Conservation (phyloP, 2,797 vertebrate species). For the Paedocypris micromegethes region DNA sequence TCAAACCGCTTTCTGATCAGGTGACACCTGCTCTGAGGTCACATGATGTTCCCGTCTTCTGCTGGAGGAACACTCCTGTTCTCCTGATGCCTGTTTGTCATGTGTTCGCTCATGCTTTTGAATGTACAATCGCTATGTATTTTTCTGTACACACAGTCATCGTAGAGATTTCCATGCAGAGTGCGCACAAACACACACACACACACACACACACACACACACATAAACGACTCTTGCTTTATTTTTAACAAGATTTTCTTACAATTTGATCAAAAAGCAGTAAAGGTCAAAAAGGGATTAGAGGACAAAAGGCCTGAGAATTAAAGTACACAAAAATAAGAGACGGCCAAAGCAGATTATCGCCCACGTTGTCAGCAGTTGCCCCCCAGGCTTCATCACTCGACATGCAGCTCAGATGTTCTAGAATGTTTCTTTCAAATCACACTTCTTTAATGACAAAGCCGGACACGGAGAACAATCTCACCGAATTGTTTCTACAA, state of each 20-base stretch:
- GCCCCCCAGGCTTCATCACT: background rate
- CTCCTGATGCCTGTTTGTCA: background rate
- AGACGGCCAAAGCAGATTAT: conserved; percentile 16
- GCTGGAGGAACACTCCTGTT: conserved; percentile 12
- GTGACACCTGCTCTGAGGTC: conserved; percentile 1
- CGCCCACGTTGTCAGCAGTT: background rate
- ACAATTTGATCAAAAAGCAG: background rate
- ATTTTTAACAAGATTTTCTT: too few species aligned
- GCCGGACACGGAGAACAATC: too few species aligned
- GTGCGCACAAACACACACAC: too few species aligned
- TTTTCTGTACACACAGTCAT: too few species aligned
- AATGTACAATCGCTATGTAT: too few species aligned
- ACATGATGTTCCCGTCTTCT: conserved; percentile 14
- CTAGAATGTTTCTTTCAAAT: too few species aligned
- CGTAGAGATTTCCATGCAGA: too few species aligned
- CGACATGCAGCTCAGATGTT: background rate
- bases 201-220: too few species aligned
- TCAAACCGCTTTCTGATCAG: background rate
- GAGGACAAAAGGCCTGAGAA: conserved; percentile 1
- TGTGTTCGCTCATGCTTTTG: background rate
- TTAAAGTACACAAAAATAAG: conserved; percentile 3
- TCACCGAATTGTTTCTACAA: too few species aligned
- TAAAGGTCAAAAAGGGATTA: background rate
- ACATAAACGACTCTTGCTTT: too few species aligned
- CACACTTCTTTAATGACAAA: too few species aligned